Evolutionary conservation across 1,140 invertebrate genomes (phyloP).

Genomic region (Formica selysi): DNA sequence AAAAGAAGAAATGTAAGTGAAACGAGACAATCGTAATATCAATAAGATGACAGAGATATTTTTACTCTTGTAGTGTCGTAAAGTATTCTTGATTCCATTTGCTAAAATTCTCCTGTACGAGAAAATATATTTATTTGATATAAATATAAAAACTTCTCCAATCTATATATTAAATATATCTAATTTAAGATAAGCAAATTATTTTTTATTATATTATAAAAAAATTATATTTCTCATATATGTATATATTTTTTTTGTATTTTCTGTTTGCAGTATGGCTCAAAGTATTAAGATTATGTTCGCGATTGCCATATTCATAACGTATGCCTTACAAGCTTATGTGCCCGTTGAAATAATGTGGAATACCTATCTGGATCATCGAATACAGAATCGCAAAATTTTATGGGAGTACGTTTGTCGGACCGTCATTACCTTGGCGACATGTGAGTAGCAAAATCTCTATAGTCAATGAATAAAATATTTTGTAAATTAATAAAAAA

Average conservation of each 20-base stretch:
- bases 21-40: neutral
- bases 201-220: constrained; percentile 36
- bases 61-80: too few relatives aligned
- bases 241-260: constrained; percentile 65
- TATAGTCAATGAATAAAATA: neutral
- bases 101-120: neutral
- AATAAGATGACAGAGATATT: neutral
- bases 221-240: constrained; percentile 23
- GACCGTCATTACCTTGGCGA: constrained; percentile 89
- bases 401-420: constrained; percentile 90
- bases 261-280: constrained; percentile 89
- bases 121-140: neutral
- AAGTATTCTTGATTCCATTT: neutral
- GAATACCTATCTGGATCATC: constrained; percentile 90
- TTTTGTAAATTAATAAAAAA: neutral
- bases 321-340: constrained; percentile 97
- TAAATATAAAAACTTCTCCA: constrained; percentile 3
- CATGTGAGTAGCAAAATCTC: constrained; percentile 89
- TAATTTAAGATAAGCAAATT: neutral
- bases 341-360: constrained; percentile 97
- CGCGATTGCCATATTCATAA: constrained; percentile 95
- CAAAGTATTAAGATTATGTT: constrained; percentile 94
- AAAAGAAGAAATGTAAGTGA: constrained; percentile 76
- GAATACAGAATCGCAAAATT: constrained; percentile 85
- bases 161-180: neutral